Conservation (phyloP, 2,888 invertebrate genomes). For the Lapara coniferarum region DNA sequence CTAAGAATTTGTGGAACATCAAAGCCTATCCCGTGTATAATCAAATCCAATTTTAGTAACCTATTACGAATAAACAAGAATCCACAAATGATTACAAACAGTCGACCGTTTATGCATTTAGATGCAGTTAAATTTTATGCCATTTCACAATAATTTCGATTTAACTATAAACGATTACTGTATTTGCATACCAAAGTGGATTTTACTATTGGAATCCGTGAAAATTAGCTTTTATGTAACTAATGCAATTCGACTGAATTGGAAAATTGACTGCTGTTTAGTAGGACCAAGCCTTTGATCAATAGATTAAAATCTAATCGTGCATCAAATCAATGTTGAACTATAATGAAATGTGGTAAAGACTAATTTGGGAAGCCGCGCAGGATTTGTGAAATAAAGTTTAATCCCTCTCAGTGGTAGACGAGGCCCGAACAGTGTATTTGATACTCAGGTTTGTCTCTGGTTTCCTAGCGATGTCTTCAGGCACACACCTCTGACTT, state of each 20-base stretch:
- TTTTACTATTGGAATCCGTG: constrained; percentile 3
- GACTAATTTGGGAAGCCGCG: too few species aligned
- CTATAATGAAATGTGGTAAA: too few species aligned
- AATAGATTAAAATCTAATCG: too few species aligned
- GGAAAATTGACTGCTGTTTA: neutral
- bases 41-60: neutral
- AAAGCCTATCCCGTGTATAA: neutral
- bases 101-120: neutral
- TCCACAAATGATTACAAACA: neutral
- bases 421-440: too few species aligned
- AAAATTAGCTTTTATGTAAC: neutral
- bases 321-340: too few species aligned
- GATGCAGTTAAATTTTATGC: constrained; percentile 4
- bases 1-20: too few species aligned
- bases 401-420: too few species aligned
- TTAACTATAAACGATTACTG: constrained; percentile 3
- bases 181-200: neutral
- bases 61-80: neutral
- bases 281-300: too few species aligned
- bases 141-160: neutral
- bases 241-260: neutral
- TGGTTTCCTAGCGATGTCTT: too few species aligned
- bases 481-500: too few species aligned
- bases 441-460: too few species aligned
- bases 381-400: too few species aligned